phyloP scores from a whole-genome alignment of 2,888 invertebrate genomes.

The Drosophila buzzatii region DNA sequence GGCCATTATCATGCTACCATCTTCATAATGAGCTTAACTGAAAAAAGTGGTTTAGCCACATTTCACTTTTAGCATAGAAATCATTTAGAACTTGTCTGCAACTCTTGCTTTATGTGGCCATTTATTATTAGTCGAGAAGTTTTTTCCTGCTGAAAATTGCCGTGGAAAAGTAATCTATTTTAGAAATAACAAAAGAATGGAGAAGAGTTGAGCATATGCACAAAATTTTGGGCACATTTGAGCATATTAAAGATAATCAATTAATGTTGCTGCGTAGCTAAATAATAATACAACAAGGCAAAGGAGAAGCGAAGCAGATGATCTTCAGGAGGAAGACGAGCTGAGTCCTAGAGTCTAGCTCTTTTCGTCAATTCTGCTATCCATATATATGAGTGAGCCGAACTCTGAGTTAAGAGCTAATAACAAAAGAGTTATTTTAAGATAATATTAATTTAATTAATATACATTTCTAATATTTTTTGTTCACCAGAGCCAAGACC shows the following conservation, averaged over 20 bases:
- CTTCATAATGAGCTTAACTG: slow-evolving; percentile 48
- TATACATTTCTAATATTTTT: background rate
- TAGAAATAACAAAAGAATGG: background rate
- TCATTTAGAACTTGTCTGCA: slow-evolving; percentile 74
- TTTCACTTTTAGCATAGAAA: slow-evolving; percentile 82
- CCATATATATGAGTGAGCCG: background rate
- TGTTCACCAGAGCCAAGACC: background rate
- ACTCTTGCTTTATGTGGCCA: slow-evolving; percentile 45
- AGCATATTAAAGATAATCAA: background rate
- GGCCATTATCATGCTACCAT: slow-evolving; percentile 38
- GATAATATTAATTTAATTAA: background rate
- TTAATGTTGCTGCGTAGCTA: background rate
- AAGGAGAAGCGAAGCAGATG: no score
- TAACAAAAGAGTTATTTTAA: background rate
- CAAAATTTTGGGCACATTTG: background rate
- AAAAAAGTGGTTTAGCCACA: slow-evolving; percentile 74
- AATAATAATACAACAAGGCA: background rate
- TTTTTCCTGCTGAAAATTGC: background rate
- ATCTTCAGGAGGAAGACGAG: no score
- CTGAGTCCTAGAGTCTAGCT: background rate
- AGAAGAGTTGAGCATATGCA: background rate
- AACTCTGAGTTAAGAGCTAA: background rate
- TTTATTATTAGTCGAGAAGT: slow-evolving; percentile 36
- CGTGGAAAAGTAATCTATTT: slow-evolving; percentile 1
- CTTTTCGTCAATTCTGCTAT: background rate